Evolutionary conservation across 2,888 invertebrate species (phyloP), one percentile per base, ranked within the genome.

Genomic region (Augiades crinisus): DNA sequence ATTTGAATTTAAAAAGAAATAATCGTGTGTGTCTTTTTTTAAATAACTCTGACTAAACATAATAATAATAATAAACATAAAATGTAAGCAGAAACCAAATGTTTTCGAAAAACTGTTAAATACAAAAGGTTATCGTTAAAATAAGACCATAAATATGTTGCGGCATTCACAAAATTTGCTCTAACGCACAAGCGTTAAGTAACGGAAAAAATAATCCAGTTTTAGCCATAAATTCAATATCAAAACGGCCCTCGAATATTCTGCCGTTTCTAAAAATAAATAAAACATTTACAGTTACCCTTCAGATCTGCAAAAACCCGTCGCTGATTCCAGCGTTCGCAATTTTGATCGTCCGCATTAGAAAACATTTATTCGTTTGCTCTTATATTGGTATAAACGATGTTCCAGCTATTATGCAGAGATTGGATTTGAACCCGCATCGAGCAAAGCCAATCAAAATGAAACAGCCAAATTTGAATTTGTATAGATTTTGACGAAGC

Each of bases 401-500:
- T 24, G 37, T 37, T 36, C 16, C 33, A 16, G 33, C 31, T 40
- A 49, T 40, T 40, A 49, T 33, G 16, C 33, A 22, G 40, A 33
- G 22, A 40, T 41, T 34, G 33, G 33, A 40, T 33, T 49, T 41
- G 33, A 38, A 27, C 31, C 38, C 37, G 47, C 47, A 38, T 36
- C 24, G 34, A 45, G 19, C 13, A 30, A 34, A 37, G 37, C 47
- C 37, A 47, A 47, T 47, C 37, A 47, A 47, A 47, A 47, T 27
- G 41, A 41, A 41, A 34, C 33, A 41, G 33, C 47, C 14, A 31
- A 40, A 49, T 49, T 34, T 49, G 17, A 41, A 49, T 49, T 49
- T 49, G 24, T 41, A 34, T 41, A 12, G 33, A 49, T 1, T 24
- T 33, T 33, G 30, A 47, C 17, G 17, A 17, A 10, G 12, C 13